These are phyloP conservation scores for Helleia helle DNA, from an alignment of 2,888 invertebrate species.

Conservation along the genomic window DNA sequence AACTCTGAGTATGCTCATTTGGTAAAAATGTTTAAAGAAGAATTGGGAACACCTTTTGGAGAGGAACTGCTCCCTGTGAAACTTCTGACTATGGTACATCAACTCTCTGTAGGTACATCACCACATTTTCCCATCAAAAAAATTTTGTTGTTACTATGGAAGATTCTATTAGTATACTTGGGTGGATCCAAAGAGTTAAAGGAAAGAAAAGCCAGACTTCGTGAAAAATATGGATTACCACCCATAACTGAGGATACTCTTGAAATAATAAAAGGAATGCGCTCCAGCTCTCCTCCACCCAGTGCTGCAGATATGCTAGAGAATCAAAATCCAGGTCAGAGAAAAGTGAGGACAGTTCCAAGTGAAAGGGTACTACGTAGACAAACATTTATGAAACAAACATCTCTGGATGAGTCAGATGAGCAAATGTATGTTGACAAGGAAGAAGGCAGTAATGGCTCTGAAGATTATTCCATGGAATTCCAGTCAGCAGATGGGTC, in stretches of 20 bases:
- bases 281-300: constrained; percentile 95
- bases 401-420: constrained; percentile 87
- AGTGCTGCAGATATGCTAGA: constrained; percentile 92
- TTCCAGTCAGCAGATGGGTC: constrained; percentile 66
- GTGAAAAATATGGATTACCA: constrained; percentile 81
- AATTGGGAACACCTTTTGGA: constrained; percentile 73
- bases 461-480: constrained; percentile 76
- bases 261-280: constrained; percentile 94
- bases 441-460: constrained; percentile 76
- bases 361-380: constrained; percentile 80
- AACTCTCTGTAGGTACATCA: constrained; percentile 95
- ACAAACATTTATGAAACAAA: constrained; percentile 92
- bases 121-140: constrained; percentile 99
- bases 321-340: constrained; percentile 85
- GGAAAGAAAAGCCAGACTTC: constrained; percentile 80
- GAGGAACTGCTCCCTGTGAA: constrained; percentile 92
- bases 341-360: constrained; percentile 57
- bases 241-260: constrained; percentile 93
- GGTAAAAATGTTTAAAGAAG: constrained; percentile 75
- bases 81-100: constrained; percentile 95
- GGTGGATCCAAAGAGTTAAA: constrained; percentile 92
- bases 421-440: constrained; percentile 83
- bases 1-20: constrained; percentile 66
- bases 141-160: constrained; percentile 95
- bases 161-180: constrained; percentile 90